Base-by-base conservation (phyloP, 2,113 vertebrate genomes). In the Gnathonemus echidnorhynchus region DNA sequence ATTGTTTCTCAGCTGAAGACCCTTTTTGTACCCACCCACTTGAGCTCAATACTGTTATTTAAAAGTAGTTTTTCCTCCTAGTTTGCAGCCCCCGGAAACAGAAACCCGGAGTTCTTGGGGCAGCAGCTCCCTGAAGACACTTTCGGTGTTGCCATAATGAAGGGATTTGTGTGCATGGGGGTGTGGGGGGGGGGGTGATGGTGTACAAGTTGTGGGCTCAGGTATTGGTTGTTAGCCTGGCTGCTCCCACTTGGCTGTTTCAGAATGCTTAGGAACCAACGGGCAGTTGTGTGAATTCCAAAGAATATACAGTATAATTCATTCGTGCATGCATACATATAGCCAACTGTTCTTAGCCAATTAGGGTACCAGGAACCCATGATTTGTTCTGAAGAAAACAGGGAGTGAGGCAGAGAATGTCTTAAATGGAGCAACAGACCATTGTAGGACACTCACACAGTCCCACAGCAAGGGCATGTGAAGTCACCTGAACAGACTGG, bases 1-100 rank as follows among this genome's bases (percentile, higher is more conserved):
- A 91, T 90, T 91, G 86, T 90, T 90, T 88, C 70, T 90, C 86
- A 89, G 87, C 89, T 90, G 31, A 89, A 50, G 70, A 80, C 87
- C 89, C 90, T 27, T 66, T 27, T 53, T 39, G 6, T 35, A 13
- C 49, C 48, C 49, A 27, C 49, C 24, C 49, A 17, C 46, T 17
- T 0, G 1, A 46, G 42, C 84, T 86, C 89, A 90, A 90, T 90
- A 91, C 92, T 87, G 92, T 92, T 92, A 90, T 89, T 49, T 86
- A 88, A 89, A 93, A 88, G 35, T 87, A 89, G 56, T 87, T 58
- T 88, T 56, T 9, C 48, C 45, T 70, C 91, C 42, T 77, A 90
- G 90, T 84, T 80, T 70, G 74, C 52, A 24, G 49, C 46, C 56
- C 42, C 42, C n/a, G 11, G 10, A 5, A 19, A n/a, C 39, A 49